Evolutionary conservation across 2,797 vertebrate species (phyloP), one percentile per base, ranked within the genome.

Genomic region (Falco rusticolus): DNA sequence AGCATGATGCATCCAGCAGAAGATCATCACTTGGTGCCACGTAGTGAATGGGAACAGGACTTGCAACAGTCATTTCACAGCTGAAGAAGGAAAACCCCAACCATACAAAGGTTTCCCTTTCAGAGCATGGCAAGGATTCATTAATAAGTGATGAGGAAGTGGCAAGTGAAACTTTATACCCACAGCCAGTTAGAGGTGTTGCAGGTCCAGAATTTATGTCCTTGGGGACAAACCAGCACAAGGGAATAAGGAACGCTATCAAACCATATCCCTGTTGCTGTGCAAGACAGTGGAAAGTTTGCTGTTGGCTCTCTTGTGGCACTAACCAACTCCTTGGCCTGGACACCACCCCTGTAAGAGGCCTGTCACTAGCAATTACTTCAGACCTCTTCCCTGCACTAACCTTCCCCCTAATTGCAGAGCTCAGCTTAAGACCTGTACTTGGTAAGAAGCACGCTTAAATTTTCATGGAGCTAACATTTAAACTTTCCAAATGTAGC

Each of bases 61-160:
- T 25, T 7, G 1, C 18, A 34, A 19, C 31, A 13, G 4, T 8
- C 4, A 1, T 26, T 34, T 50, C 3, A 4, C 20, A 20, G 26
- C 37, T 37, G 76, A 10, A 24, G 48, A 45, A 29, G 41, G 26
- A 53, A 43, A 22, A 26, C 8, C 19, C 39, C 24, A 37, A 3
- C 2, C 5, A 3, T 1, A 16, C 16, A 33, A 12, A 43, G n/a
- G 54, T 29, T 50, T 48, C 56, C 45, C 13, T 13, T 75, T 64
- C 34, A 39, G 18, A 57, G 43, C 28, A 29, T 19, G 15, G 28
- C 26, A 20, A 43, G 37, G 28, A 28, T 28, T 57, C 11, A 8
- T n/a, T n/a, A 64, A 21, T 64, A 16, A 69, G 75, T 25, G 28
- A 9, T 4, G 28, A 45, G 50, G 24, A 57, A 45, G 37, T 16